A percentile compares a stretch with the other conserved stretches of the same genome.
Evolutionary conservation across 2,888 invertebrate genomes (phyloP).

Genomic region (Malacosoma neustria): DNA sequence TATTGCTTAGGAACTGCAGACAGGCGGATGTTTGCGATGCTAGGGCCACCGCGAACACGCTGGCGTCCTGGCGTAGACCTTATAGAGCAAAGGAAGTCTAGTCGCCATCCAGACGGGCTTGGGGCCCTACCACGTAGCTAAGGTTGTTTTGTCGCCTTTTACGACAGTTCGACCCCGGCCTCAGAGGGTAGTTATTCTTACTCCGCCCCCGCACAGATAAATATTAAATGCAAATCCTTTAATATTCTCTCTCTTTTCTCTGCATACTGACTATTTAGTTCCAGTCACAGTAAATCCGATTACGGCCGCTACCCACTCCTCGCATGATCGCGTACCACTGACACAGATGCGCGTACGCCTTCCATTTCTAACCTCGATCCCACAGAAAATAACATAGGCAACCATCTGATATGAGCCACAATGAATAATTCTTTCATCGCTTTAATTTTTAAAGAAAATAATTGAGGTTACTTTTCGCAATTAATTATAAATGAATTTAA

Average conservation of each 20-base stretch:
- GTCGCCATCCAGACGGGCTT: not conserved
- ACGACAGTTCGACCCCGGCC: not conserved
- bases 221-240: too few species aligned
- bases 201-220: too few species aligned
- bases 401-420: constrained; percentile 13
- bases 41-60: too few species aligned
- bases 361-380: constrained; percentile 41
- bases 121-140: not conserved
- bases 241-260: too few species aligned
- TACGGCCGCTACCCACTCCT: not conserved
- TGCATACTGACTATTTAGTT: too few species aligned
- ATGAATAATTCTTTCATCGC: not conserved
- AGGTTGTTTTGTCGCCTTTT: not conserved
- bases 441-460: not conserved
- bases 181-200: too few species aligned
- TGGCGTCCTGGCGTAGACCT: too few species aligned
- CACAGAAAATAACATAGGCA: constrained; percentile 53
- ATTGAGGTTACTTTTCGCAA: not conserved
- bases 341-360: constrained; percentile 41
- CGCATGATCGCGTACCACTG: constrained; percentile 29
- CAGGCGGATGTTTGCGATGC: too few species aligned
- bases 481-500: too few species aligned
- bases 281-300: not conserved
- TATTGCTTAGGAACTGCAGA: too few species aligned
- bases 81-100: too few species aligned